phyloP scores from a whole-genome alignment of 2,888 invertebrate species.

The Archips crataeganus region DNA sequence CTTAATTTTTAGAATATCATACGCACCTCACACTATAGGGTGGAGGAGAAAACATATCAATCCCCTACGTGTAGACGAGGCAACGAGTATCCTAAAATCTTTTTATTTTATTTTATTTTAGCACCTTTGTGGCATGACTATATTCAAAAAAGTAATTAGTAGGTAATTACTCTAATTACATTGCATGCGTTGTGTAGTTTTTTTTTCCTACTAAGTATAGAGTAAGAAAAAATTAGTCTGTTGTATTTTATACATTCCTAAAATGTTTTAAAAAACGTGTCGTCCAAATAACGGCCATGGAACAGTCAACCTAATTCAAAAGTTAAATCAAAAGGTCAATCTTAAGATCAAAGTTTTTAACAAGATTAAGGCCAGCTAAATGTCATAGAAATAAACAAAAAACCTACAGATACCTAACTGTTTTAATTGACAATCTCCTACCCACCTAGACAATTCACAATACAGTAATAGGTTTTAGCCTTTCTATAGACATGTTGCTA shows the following conservation, averaged over 20 bases:
- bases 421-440: constrained; percentile 40
- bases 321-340: constrained; percentile 11
- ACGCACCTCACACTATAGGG: too few relatives aligned
- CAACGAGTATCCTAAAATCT: too few relatives aligned
- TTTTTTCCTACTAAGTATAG: too few relatives aligned
- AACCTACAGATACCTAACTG: constrained; percentile 25
- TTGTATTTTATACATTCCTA: not conserved
- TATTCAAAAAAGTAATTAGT: too few relatives aligned
- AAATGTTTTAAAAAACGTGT: not conserved
- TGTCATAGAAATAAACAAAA: constrained; percentile 25
- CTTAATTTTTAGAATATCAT: too few relatives aligned
- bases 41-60: too few relatives aligned
- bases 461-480: constrained; percentile 35
- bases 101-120: too few relatives aligned
- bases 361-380: constrained; percentile 33
- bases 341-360: constrained; percentile 16
- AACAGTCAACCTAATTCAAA: not conserved
- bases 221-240: too few relatives aligned
- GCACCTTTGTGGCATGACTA: too few relatives aligned
- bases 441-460: constrained; percentile 27
- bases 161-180: too few relatives aligned
- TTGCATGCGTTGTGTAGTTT: too few relatives aligned
- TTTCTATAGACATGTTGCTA: constrained; percentile 30
- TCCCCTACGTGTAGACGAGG: too few relatives aligned
- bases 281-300: not conserved